Evolutionary conservation across 2,797 vertebrate genomes (phyloP).

Genomic region (Malacoraja senta): DNA sequence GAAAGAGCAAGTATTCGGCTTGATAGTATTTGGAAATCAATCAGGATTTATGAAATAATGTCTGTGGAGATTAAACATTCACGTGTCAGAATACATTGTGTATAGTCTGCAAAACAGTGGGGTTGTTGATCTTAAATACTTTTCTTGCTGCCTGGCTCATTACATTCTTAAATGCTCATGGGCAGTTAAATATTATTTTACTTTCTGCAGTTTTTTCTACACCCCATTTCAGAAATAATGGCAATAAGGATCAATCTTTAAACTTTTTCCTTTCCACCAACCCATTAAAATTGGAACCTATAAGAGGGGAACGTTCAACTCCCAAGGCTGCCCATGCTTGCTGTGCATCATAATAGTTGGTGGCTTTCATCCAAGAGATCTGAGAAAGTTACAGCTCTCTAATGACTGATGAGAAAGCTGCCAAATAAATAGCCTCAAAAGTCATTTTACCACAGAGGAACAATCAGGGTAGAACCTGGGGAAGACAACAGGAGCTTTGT

Average conservation of each 20-base stretch:
- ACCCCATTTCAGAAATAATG: background rate
- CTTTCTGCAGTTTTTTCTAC: background rate
- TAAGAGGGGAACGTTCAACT: background rate
- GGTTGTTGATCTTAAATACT: background rate
- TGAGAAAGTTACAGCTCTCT: constrained; percentile 47
- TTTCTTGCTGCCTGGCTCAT: background rate
- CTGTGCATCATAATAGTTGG: background rate
- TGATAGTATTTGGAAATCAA: background rate
- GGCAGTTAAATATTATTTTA: background rate
- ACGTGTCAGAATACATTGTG: background rate
- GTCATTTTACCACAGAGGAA: constrained; percentile 67
- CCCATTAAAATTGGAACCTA: background rate
- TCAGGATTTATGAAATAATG: background rate
- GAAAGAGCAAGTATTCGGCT: background rate
- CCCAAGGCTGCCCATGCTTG: background rate
- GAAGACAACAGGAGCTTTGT: background rate
- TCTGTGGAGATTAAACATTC: background rate
- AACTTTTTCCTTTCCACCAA: background rate
- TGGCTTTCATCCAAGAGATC: background rate
- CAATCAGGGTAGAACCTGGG: constrained; percentile 18
- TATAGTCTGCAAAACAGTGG: background rate
- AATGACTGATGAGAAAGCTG: constrained; percentile 61
- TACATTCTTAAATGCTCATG: background rate
- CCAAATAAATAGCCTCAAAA: constrained; percentile 67
- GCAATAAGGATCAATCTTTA: too few species aligned